Base-by-base conservation (phyloP, 2,888 invertebrate species). In the Epirrita christyi region DNA sequence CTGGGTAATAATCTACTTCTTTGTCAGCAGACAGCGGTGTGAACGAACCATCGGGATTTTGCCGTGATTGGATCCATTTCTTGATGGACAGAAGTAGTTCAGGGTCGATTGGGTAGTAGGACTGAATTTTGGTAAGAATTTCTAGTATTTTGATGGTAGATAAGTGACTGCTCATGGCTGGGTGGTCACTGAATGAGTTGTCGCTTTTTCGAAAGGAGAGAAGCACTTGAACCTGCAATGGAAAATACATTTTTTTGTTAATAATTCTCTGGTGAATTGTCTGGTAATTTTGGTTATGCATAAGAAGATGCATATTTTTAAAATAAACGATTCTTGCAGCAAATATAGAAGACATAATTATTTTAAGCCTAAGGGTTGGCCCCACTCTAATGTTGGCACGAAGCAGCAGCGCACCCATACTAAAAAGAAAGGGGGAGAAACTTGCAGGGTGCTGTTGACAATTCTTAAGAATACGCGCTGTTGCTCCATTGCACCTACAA, bases 111-210 rank as follows among this genome's bases (percentile, higher is more conserved):
- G 93, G 93, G 65, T 94, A 93, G 76, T 93, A 93, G 0, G 93
- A 89, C 71, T 94, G 94, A 15, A 94, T 93, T 76, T 93, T 93
- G 2, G 93, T 87, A 0, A 95, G 80, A 3, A 94, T 93, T 73
- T 94, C 94, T 6, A 95, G 75, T 11, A 93, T 93, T 67, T 92
- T 90, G 2, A 94, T 92, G 0, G 94, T 94, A 0, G 93, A 92
- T 58, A 93, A 80, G 64, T 94, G 94, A 65, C 94, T 94, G 55
- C 93, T 93, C 72, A 94, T 88, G 68, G 93, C 93, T 60, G 93
- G 94, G 61, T 94, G 94, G 55, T 95, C 94, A 55, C 94, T 94
- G 76, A 95, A 95, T 0, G 94, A 94, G 66, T 94, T 94, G 75
- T 95, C 94, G n/a, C 81, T 89, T 75, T 94, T 94, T 7, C 94